Percentiles rank a stretch among this genome's conserved stretches.
These are phyloP conservation scores for Cyprinodon diabolis DNA, from an alignment of 2,797 vertebrate genomes.

Conservation along the genomic window DNA sequence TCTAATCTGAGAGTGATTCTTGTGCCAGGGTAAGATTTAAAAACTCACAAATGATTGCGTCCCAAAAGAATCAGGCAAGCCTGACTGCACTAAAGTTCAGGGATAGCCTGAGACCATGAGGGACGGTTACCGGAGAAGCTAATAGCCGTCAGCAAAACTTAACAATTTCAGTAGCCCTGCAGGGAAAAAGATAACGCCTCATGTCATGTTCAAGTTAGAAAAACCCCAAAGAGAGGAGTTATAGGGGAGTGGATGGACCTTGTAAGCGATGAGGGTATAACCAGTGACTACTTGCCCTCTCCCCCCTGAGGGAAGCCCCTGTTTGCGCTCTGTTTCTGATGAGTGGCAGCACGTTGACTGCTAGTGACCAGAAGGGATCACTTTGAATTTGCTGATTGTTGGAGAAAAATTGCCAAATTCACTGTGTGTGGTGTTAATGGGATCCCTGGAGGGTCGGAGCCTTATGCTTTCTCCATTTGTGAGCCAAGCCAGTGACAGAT, in stretches of 20 bases:
- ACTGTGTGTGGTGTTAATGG: conserved; percentile 64
- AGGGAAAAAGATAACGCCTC: conserved; percentile 26
- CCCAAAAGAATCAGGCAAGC: background rate
- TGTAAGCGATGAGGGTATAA: conserved; percentile 13
- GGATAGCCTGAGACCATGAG: conserved; percentile 16
- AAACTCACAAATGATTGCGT: conserved; percentile 9
- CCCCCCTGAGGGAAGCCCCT: conserved; percentile 43
- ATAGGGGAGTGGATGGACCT: conserved; percentile 20
- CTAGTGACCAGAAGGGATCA: conserved; percentile 46
- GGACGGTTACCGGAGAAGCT: conserved; percentile 18
- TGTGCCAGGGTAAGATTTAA: background rate
- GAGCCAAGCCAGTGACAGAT: conserved; percentile 29
- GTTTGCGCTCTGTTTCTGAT: conserved; percentile 25
- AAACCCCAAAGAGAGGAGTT: conserved; percentile 26
- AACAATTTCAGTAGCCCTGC: background rate
- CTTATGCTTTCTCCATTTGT: conserved; percentile 50
- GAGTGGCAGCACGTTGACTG: conserved; percentile 66
- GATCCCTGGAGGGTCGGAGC: conserved; percentile 53
- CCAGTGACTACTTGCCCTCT: conserved; percentile 3
- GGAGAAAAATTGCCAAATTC: conserved; percentile 41
- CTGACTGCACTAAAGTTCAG: conserved; percentile 3
- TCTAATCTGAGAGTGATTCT: conserved; percentile 9
- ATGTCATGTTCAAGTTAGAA: conserved; percentile 24
- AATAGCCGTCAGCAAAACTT: conserved; percentile 37
- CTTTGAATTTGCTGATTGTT: conserved; percentile 58